Percentiles rank a stretch among this genome's conserved stretches.
Evolutionary conservation across 2,797 vertebrate species (phyloP).

Genomic region (Linurgus olivaceus): DNA sequence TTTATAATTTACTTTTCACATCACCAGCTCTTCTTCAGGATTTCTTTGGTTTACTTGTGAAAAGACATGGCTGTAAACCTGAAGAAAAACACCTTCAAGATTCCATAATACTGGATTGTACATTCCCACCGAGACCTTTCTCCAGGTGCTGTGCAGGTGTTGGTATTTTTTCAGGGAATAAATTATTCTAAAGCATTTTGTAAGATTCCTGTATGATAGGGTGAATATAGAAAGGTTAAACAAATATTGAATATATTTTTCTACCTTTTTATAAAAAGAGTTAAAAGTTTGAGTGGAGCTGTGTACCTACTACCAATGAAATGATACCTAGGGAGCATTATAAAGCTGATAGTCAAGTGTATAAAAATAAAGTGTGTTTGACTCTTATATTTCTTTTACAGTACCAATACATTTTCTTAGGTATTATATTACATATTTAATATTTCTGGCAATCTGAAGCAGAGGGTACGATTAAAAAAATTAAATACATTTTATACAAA

Average conservation of each 20-base stretch:
- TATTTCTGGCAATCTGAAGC: background rate
- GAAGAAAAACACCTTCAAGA: constrained; percentile 36
- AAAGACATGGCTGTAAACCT: background rate
- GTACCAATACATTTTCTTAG: constrained; percentile 16
- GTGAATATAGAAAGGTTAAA: constrained; percentile 52
- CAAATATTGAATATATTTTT: constrained; percentile 75
- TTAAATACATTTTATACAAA: constrained; percentile 35
- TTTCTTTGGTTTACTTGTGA: background rate
- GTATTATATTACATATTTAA: background rate
- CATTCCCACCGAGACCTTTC: background rate
- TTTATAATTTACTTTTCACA: background rate
- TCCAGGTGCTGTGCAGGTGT: background rate
- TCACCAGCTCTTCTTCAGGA: constrained; percentile 44
- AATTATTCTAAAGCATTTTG: constrained; percentile 54
- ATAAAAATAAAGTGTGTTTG: constrained; percentile 15
- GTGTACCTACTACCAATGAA: background rate
- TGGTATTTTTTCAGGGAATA: constrained; percentile 48
- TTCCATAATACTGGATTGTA: background rate
- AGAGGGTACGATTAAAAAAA: background rate
- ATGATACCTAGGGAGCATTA: constrained; percentile 27
- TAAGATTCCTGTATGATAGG: constrained; percentile 54
- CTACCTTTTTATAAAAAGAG: constrained; percentile 74
- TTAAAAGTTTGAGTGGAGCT: constrained; percentile 37
- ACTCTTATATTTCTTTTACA: background rate
- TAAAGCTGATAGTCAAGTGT: constrained; percentile 1